These are phyloP conservation scores for Zaprionus camerounensis DNA, from an alignment of 1,140 invertebrate genomes.

Conservation along the genomic window DNA sequence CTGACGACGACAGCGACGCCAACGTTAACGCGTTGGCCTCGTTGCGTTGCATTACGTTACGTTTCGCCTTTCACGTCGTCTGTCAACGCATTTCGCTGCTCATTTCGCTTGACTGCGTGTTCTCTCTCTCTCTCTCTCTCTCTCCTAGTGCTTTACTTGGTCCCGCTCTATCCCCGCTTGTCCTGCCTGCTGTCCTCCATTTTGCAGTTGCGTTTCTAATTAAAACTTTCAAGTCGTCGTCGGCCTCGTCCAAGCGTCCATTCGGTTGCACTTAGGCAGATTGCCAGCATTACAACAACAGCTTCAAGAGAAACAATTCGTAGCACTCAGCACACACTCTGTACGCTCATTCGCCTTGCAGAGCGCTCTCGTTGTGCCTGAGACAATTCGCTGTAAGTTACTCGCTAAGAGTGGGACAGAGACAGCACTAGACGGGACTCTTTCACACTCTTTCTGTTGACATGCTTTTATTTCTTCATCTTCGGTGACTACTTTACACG, in stretches of 20 bases:
- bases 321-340: neutral
- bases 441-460: neutral
- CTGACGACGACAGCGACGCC: conserved; percentile 19
- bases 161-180: neutral
- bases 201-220: conserved; percentile 77
- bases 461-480: too few species aligned
- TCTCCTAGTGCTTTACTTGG: neutral
- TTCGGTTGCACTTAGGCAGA: conserved; percentile 75
- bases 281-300: conserved; percentile 54
- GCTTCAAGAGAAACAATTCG: neutral
- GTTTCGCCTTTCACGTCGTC: conserved; percentile 38
- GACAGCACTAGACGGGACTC: neutral
- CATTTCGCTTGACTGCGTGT: conserved; percentile 78
- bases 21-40: conserved; percentile 47
- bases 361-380: neutral
- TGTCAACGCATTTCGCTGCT: conserved; percentile 78
- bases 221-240: conserved; percentile 67
- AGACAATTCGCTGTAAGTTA: neutral
- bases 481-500: too few species aligned
- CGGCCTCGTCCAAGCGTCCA: conserved; percentile 42
- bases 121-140: conserved; percentile 3
- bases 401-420: neutral
- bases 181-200: conserved; percentile 34
- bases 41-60: conserved; percentile 42
- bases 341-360: neutral